These are phyloP conservation scores for Thermophis baileyi DNA, from an alignment of 2,113 vertebrate genomes.

Conservation along the genomic window DNA sequence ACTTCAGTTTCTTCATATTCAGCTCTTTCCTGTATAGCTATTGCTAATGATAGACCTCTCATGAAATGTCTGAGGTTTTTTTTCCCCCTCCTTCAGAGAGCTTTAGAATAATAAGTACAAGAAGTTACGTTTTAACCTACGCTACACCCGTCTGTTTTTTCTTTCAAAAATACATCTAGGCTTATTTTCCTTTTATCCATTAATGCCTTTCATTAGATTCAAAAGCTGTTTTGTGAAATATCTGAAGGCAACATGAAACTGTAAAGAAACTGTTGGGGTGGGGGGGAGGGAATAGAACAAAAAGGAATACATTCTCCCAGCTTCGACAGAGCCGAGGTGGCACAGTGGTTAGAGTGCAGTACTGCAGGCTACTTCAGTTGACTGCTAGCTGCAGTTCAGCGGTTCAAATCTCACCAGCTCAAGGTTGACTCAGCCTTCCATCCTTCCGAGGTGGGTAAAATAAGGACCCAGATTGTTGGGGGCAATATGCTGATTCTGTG, in stretches of 20 bases:
- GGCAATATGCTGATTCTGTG: too few species aligned
- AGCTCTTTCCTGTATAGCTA: background rate
- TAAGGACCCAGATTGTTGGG: too few species aligned
- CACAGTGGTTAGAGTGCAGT: too few species aligned
- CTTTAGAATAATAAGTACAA: background rate
- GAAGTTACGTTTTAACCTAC: background rate
- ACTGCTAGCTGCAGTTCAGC: too few species aligned
- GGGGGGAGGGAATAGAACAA: background rate
- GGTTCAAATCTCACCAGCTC: too few species aligned
- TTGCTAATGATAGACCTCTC: background rate
- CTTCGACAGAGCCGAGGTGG: too few species aligned
- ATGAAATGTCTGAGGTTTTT: background rate
- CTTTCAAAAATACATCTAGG: background rate
- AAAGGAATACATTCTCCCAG: background rate
- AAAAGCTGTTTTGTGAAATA: slow-evolving; percentile 6
- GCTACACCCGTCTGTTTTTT: background rate
- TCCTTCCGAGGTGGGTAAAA: too few species aligned
- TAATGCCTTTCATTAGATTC: slow-evolving; percentile 1
- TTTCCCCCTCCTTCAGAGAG: background rate
- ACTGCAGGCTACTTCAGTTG: too few species aligned
- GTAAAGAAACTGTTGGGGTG: background rate
- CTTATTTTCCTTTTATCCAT: background rate
- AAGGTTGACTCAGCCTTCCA: too few species aligned
- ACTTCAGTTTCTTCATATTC: background rate
- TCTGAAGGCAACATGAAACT: background rate